Evolutionary conservation across 35 echinoderm and acorn worm genomes (phyloP).

Genomic region (Hemicentrotus pulcherrimus): DNA sequence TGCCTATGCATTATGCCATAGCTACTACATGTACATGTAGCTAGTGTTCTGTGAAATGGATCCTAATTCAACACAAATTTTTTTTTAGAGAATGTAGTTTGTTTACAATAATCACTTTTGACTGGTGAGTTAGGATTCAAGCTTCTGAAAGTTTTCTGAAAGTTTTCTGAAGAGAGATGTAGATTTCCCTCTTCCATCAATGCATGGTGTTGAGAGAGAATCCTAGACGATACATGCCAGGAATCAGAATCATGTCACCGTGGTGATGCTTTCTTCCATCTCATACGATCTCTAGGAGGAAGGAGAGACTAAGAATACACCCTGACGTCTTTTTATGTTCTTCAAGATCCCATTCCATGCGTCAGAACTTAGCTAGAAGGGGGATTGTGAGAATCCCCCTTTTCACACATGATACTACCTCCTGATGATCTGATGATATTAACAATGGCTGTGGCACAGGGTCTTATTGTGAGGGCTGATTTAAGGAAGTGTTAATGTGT

Average conservation of each 20-base stretch:
- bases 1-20: no score
- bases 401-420: not conserved
- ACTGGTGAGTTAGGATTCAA: no score
- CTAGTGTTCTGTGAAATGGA: no score
- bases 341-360: not conserved
- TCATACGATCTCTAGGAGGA: not conserved
- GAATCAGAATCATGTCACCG: constrained; percentile 1
- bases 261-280: not conserved
- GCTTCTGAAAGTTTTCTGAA: not conserved
- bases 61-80: no score
- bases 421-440: not conserved
- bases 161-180: not conserved
- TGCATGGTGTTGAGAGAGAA: not conserved
- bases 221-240: not conserved
- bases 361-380: not conserved
- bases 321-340: not conserved
- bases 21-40: no score
- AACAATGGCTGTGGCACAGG: not conserved
- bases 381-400: not conserved
- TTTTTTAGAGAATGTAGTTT: no score
- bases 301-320: not conserved
- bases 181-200: not conserved
- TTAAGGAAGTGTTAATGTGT: not conserved
- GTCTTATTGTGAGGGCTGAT: not conserved
- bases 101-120: no score